Base-by-base conservation (phyloP, 2,797 vertebrate genomes). In the Tadarida brasiliensis region DNA sequence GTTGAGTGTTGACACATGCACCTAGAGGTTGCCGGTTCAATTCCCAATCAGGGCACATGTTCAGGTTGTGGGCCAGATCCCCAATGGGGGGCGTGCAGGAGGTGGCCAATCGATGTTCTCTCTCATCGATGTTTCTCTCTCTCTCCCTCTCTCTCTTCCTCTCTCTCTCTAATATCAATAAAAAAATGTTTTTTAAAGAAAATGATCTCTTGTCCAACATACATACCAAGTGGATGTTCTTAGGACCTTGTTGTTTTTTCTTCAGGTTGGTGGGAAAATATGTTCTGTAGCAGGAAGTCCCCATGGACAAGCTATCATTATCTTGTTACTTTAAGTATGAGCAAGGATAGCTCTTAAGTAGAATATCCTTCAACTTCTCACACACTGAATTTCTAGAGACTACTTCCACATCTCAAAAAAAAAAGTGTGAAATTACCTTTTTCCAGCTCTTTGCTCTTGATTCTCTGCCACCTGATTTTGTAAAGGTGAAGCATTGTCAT, bases 201-300 rank as follows among this genome's bases (percentile, higher is more conserved):
- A 87, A 90, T 85, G 30, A 85, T 57, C 65, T 93, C 47, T 78
- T 84, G 10, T 81, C 26, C 26, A 51, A 5, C 33, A 33, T 49
- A 35, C 4, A 11, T 73, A 87, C 5, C 2, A 80, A 67, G 20
- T 56, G 35, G 57, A 86, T 67, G 63, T 86, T 87, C 26, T 30
- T 86, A 49, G 63, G 61, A 93, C 35, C 20, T 94, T 90, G 17
- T 8, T 74, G 22, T 83, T 70, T 94, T 71, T 87, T 92, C 28
- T 91, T 92, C 24, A 63, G 65, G 33, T 49, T 26, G 47, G 47
- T 11, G 39, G 14, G 3, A 86, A 68, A 81, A 30, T 91, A 49
- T 47, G 22, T 35, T 80, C 39, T 73, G 7, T 67, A 84, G 17
- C n/a, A 94, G 73, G 15, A 80, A 59, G 74, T 44, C 33, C 28